Conservation (phyloP, 2,113 vertebrate species). For the Tauraco erythrolophus region DNA sequence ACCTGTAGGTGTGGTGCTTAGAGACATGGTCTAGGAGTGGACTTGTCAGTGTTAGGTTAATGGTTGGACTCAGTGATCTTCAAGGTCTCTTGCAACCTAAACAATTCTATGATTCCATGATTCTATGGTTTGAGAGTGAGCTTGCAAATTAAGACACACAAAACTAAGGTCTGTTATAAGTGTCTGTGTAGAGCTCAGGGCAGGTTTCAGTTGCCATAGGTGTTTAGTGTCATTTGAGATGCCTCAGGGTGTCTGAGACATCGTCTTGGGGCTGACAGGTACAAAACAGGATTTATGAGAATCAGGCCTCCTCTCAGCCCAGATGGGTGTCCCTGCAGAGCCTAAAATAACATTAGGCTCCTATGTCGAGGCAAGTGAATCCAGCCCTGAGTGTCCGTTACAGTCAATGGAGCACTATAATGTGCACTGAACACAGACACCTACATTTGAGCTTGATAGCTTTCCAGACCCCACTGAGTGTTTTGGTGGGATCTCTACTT, state of each 20-base stretch:
- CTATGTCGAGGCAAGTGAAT: not conserved
- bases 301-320: not conserved
- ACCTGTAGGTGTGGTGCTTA: too few species aligned
- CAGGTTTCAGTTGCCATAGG: not conserved
- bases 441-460: not conserved
- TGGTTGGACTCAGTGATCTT: too few species aligned
- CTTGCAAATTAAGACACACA: not conserved
- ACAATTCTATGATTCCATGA: too few species aligned
- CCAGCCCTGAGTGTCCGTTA: not conserved
- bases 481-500: not conserved
- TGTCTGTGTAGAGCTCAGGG: not conserved
- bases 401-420: not conserved
- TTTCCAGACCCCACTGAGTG: not conserved
- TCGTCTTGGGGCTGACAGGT: not conserved
- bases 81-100: too few species aligned
- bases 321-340: not conserved
- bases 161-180: not conserved
- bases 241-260: not conserved
- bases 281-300: slow-evolving; percentile 1
- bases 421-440: not conserved
- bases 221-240: not conserved
- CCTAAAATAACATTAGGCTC: not conserved
- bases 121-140: not conserved
- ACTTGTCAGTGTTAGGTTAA: too few species aligned
- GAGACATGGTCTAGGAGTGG: too few species aligned